Conservation (phyloP, 92 coral and sea anemone genomes). For the Metridium senile region DNA sequence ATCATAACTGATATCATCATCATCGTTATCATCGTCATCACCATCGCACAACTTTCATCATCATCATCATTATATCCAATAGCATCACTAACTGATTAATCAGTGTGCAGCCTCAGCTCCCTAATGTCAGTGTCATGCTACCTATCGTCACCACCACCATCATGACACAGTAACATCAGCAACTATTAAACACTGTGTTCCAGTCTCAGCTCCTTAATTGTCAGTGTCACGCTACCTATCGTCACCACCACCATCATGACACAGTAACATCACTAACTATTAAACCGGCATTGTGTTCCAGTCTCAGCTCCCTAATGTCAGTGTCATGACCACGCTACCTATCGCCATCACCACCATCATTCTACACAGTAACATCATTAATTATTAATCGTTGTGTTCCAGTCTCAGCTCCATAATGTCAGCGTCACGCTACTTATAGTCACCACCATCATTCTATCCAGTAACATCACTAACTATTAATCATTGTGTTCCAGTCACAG, state of each 20-base stretch:
- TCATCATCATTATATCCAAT: too few relatives aligned
- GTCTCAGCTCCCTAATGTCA: not conserved
- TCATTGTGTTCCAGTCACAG: not conserved
- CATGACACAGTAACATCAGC: too few relatives aligned
- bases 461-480: too few relatives aligned
- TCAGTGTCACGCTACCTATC: conserved; percentile 58
- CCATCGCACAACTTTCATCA: conserved; percentile 51
- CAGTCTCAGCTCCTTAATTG: conserved; percentile 50
- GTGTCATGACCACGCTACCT: not conserved
- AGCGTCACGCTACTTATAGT: conserved; percentile 53
- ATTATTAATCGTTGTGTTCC: too few relatives aligned
- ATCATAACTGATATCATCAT: too few relatives aligned
- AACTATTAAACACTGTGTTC: too few relatives aligned
- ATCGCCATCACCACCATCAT: not conserved
- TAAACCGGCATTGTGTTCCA: too few relatives aligned
- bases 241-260: conserved; percentile 1
- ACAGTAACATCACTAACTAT: not conserved
- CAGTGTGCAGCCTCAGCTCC: not conserved
- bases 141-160: not conserved
- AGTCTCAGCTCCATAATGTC: conserved; percentile 48
- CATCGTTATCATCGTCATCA: conserved; percentile 38
- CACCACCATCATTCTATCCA: too few relatives aligned
- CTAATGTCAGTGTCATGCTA: not conserved
- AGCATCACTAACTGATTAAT: too few relatives aligned
- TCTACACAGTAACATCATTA: too few relatives aligned